Conservation (phyloP, 92 coral and sea anemone species). For the Pocillopora meandrina region DNA sequence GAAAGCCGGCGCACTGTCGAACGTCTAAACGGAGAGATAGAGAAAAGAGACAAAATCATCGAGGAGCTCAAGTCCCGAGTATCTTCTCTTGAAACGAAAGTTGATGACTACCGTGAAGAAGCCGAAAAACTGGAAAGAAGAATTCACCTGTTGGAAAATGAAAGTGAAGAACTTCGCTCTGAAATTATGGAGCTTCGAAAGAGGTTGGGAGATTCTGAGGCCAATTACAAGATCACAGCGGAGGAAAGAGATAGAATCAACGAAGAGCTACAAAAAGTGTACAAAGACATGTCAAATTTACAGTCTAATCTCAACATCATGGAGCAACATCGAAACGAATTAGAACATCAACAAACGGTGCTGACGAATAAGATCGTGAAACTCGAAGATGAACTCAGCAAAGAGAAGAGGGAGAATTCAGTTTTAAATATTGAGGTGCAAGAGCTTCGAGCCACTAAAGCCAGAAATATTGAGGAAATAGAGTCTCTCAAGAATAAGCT, state of each 20-base stretch:
- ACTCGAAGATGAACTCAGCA: conserved; percentile 84
- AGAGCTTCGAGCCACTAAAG: conserved; percentile 68
- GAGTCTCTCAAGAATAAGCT: conserved; percentile 62
- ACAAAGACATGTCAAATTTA: conserved; percentile 87
- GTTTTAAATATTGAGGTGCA: conserved; percentile 71
- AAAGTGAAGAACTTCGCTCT: conserved; percentile 80
- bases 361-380: conserved; percentile 75
- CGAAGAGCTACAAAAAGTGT: conserved; percentile 81
- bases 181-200: conserved; percentile 82
- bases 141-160: conserved; percentile 79
- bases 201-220: conserved; percentile 73
- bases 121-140: conserved; percentile 74
- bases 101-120: conserved; percentile 81
- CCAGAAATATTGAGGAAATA: conserved; percentile 64
- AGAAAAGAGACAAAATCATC: conserved; percentile 81
- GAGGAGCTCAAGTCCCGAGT: conserved; percentile 79
- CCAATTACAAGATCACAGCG: conserved; percentile 79
- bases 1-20: conserved; percentile 76
- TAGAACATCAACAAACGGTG: conserved; percentile 77
- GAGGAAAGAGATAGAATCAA: conserved; percentile 85
- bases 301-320: conserved; percentile 83
- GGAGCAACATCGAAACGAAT: conserved; percentile 81
- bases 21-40: conserved; percentile 81
- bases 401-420: conserved; percentile 70
- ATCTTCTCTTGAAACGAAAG: conserved; percentile 75